phyloP scores from a whole-genome alignment of 2,888 invertebrate genomes.

The Trichacis sp. region DNA sequence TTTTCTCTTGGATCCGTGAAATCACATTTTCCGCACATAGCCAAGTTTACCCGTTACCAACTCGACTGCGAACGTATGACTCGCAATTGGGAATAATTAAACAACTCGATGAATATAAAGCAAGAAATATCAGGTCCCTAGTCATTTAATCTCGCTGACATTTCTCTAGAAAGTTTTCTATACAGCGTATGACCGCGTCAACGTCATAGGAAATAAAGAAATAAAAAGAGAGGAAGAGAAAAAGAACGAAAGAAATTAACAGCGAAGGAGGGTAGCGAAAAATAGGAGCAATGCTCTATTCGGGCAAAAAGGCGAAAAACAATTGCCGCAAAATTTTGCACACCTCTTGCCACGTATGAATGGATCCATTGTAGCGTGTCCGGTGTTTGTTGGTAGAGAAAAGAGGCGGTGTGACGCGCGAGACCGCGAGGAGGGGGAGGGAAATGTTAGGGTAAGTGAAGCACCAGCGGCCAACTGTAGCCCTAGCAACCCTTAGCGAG shows the following conservation, averaged over 20 bases:
- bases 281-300: constrained; percentile 3
- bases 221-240: neutral
- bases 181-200: neutral
- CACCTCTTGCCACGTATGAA: constrained; percentile 9
- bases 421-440: too few species aligned
- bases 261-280: neutral
- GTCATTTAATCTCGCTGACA: too few species aligned
- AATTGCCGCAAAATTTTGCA: constrained; percentile 11
- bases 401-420: neutral
- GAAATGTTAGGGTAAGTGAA: constrained; percentile 5
- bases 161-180: neutral
- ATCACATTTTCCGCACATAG: too few species aligned
- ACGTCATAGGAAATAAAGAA: neutral
- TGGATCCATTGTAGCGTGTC: constrained; percentile 11
- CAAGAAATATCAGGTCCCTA: too few species aligned
- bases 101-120: too few species aligned
- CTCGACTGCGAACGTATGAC: too few species aligned
- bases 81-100: too few species aligned
- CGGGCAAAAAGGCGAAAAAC: neutral
- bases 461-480: constrained; percentile 1
- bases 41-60: too few species aligned
- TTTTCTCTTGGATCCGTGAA: too few species aligned
- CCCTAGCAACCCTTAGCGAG: constrained; percentile 3
- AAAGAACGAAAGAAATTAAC: constrained; percentile 3
- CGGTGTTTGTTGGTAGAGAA: constrained; percentile 8